Percentiles rank a stretch among this genome's conserved stretches.
These are phyloP conservation scores for Drosophila orosa DNA, from an alignment of 1,140 invertebrate species.

Conservation along the genomic window DNA sequence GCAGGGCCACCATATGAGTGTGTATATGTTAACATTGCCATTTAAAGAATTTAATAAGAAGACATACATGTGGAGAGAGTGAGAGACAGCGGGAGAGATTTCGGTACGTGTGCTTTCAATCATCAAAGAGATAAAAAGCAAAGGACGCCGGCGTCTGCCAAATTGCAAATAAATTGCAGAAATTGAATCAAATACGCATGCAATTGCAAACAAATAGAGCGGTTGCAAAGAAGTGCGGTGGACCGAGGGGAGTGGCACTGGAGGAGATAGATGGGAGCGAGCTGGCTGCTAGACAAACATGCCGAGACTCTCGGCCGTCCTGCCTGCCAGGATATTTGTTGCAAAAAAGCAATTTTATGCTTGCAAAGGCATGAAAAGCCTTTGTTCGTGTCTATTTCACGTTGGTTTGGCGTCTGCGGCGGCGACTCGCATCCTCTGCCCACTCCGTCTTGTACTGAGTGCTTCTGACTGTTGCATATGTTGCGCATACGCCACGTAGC, in stretches of 20 bases:
- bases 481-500: slow-evolving; percentile 74
- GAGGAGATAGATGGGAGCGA: slow-evolving; percentile 18
- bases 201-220: slow-evolving; percentile 80
- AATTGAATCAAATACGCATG: slow-evolving; percentile 83
- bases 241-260: slow-evolving; percentile 13
- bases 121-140: slow-evolving; percentile 79
- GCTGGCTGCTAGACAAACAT: slow-evolving; percentile 58
- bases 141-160: slow-evolving; percentile 63
- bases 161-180: slow-evolving; percentile 83
- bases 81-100: neutral
- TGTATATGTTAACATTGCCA: slow-evolving; percentile 15
- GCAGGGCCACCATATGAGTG: slow-evolving; percentile 3
- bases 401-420: slow-evolving; percentile 80
- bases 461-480: slow-evolving; percentile 66
- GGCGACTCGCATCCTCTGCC: slow-evolving; percentile 32
- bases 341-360: slow-evolving; percentile 84
- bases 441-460: slow-evolving; percentile 15
- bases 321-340: slow-evolving; percentile 75
- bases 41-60: slow-evolving; percentile 75
- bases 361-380: slow-evolving; percentile 84
- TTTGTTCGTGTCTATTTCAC: slow-evolving; percentile 84
- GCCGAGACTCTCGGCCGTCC: slow-evolving; percentile 45
- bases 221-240: slow-evolving; percentile 19
- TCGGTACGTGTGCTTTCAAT: slow-evolving; percentile 75
- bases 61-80: too few species aligned